Evolutionary conservation across 2,113 vertebrate species (phyloP).

Genomic region (Nicator chloris): DNA sequence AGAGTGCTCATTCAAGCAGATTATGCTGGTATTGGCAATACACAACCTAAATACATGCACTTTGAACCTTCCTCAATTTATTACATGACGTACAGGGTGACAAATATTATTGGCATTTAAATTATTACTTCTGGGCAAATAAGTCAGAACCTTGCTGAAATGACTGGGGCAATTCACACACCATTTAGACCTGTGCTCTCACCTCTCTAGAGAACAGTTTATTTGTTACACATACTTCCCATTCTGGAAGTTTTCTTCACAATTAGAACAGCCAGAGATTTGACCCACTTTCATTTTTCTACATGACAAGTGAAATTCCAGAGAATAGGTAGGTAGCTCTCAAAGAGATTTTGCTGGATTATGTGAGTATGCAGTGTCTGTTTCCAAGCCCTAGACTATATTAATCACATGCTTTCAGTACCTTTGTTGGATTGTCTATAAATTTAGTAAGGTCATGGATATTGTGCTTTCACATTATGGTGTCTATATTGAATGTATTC

Average conservation of each 20-base stretch:
- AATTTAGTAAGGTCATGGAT: not conserved
- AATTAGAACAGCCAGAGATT: constrained; percentile 11
- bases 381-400: not conserved
- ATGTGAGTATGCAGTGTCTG: not conserved
- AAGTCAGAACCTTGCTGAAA: not conserved
- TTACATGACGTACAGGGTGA: not conserved
- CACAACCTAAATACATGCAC: not conserved
- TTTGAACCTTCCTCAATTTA: not conserved
- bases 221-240: not conserved
- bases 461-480: not conserved
- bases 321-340: not conserved
- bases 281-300: not conserved
- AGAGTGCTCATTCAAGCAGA: not conserved
- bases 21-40: not conserved
- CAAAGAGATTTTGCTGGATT: constrained; percentile 4
- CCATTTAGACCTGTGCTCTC: not conserved
- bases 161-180: not conserved
- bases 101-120: not conserved
- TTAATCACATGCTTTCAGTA: constrained; percentile 7
- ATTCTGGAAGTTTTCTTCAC: not conserved
- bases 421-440: not conserved
- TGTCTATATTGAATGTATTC: not conserved
- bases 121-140: not conserved
- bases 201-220: not conserved
- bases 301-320: constrained; percentile 6